A percentile compares a stretch with the other conserved stretches of the same genome.
phyloP scores from a whole-genome alignment of 2,113 vertebrate species.

The Motacilla tschutschensis region DNA sequence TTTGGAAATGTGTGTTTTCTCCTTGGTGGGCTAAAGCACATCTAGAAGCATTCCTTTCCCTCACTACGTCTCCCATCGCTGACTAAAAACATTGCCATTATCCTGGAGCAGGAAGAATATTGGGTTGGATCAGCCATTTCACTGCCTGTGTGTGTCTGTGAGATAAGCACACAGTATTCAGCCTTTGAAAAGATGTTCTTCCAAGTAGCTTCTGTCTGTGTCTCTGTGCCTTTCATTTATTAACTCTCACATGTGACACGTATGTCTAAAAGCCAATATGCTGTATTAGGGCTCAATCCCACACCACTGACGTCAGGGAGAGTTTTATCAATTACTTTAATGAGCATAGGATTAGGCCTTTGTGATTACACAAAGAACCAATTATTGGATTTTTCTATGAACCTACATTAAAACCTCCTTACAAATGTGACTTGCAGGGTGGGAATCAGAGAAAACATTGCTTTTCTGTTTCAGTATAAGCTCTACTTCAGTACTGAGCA shows the following conservation, averaged over 20 bases:
- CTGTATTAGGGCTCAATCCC: slow-evolving; percentile 9
- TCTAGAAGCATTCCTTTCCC: neutral
- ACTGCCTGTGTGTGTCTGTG: slow-evolving; percentile 21
- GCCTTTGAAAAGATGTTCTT: slow-evolving; percentile 5
- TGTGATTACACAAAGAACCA: slow-evolving; percentile 9
- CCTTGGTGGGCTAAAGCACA: neutral
- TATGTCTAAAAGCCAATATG: slow-evolving; percentile 2
- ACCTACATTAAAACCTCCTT: neutral
- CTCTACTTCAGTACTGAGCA: neutral
- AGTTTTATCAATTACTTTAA: slow-evolving; percentile 42
- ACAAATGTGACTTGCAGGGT: neutral
- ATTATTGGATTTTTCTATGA: slow-evolving; percentile 34
- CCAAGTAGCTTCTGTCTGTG: neutral
- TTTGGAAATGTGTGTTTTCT: neutral
- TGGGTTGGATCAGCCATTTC: slow-evolving; percentile 23
- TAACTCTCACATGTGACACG: neutral
- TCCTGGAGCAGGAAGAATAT: neutral
- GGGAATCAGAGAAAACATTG: neutral
- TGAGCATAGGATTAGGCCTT: slow-evolving; percentile 23
- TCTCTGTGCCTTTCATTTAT: slow-evolving; percentile 5
- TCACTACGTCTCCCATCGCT: neutral
- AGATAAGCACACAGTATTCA: slow-evolving; percentile 41
- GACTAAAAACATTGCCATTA: neutral
- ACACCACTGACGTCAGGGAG: neutral
- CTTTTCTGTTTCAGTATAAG: neutral